Conservation (phyloP, 2,113 vertebrate genomes). For the Monopterus albus region DNA sequence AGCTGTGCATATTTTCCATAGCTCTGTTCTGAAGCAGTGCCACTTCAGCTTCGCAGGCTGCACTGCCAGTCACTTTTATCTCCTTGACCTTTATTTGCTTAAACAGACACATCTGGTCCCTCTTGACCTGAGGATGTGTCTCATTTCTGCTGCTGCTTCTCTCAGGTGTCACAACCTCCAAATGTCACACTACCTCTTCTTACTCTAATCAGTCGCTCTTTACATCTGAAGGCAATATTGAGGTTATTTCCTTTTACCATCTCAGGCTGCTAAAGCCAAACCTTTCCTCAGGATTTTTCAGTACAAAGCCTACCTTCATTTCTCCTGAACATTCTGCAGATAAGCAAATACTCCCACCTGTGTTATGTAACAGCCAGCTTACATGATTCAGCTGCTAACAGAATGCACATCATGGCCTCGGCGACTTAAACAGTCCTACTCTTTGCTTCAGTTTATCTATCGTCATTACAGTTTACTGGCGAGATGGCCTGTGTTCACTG, state of each 20-base stretch:
- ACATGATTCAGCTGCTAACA: background rate
- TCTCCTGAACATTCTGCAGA: background rate
- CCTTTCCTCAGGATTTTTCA: background rate
- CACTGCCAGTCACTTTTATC: conserved; percentile 6
- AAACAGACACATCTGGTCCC: conserved; percentile 18
- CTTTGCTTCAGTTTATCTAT: conserved; percentile 9
- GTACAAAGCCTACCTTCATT: background rate
- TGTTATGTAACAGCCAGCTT: background rate
- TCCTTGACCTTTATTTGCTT: conserved; percentile 18
- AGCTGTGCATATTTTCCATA: conserved; percentile 66
- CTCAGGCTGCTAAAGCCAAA: background rate
- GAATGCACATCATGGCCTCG: background rate
- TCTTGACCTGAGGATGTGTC: conserved; percentile 8
- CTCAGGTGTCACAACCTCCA: background rate
- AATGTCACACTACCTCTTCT: conserved; percentile 4
- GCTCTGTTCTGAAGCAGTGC: conserved; percentile 42
- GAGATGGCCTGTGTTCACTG: conserved; percentile 39
- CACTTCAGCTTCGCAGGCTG: conserved; percentile 20
- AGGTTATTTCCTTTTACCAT: background rate
- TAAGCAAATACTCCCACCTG: background rate
- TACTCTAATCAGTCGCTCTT: background rate
- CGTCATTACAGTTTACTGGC: conserved; percentile 15
- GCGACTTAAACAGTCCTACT: background rate
- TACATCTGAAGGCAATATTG: no score
- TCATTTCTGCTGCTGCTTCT: conserved; percentile 6